Conservation (phyloP, 2,888 invertebrate species). For the Incurvaria masculella region DNA sequence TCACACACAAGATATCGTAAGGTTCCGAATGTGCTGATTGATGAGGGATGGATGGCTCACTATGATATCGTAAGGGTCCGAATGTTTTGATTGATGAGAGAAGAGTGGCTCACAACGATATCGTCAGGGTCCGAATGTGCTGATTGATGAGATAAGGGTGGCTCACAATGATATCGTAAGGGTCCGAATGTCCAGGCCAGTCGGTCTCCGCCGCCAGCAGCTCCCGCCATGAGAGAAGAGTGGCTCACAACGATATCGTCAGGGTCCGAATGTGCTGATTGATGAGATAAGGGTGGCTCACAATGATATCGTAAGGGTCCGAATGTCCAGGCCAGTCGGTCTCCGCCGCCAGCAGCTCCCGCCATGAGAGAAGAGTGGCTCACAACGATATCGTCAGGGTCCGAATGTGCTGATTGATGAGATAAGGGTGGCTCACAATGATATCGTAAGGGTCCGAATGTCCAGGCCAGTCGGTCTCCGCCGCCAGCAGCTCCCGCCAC, state of each 20-base stretch:
- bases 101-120: constrained; percentile 78
- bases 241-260: constrained; percentile 78
- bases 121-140: constrained; percentile 60
- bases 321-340: constrained; percentile 47
- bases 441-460: constrained; percentile 64
- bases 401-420: constrained; percentile 40
- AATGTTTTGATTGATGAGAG: no score
- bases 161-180: constrained; percentile 77
- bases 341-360: constrained; percentile 63
- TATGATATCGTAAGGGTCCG: no score
- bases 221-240: no score
- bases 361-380: no score
- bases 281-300: no score
- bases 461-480: constrained; percentile 48
- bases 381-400: constrained; percentile 75
- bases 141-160: no score
- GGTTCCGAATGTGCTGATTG: no score
- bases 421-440: constrained; percentile 71
- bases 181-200: constrained; percentile 48
- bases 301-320: constrained; percentile 72
- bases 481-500: constrained; percentile 69
- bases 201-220: constrained; percentile 58
- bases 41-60: no score
- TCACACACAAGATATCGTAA: no score
- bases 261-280: constrained; percentile 49